These are phyloP conservation scores for Brachyptera putata DNA, from an alignment of 2,888 invertebrate species.

Conservation along the genomic window DNA sequence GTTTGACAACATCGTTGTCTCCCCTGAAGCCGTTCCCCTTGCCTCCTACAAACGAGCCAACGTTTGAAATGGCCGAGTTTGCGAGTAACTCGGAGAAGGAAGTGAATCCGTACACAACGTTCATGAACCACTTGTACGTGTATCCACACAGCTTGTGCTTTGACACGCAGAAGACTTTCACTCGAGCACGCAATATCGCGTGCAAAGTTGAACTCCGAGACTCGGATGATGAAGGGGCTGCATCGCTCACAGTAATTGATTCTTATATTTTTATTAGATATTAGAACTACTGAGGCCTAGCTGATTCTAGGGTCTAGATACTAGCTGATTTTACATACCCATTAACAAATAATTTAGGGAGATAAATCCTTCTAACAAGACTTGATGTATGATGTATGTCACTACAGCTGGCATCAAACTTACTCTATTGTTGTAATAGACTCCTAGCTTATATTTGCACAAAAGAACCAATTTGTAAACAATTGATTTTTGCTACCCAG, in stretches of 20 bases:
- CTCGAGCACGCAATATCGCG: conserved; percentile 90
- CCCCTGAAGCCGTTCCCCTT: conserved; percentile 82
- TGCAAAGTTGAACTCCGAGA: conserved; percentile 86
- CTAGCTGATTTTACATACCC: too few species aligned
- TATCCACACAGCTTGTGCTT: conserved; percentile 83
- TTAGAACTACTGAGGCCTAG: background rate
- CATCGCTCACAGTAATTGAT: conserved; percentile 65
- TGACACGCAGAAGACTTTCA: conserved; percentile 87
- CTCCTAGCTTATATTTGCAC: too few species aligned
- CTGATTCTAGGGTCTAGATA: too few species aligned
- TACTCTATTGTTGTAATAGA: too few species aligned
- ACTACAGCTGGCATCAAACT: too few species aligned
- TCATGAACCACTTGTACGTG: conserved; percentile 86
- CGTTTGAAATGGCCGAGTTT: conserved; percentile 82
- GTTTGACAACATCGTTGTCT: conserved; percentile 74
- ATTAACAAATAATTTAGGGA: too few species aligned
- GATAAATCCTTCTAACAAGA: too few species aligned
- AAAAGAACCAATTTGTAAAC: too few species aligned
- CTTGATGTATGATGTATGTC: too few species aligned
- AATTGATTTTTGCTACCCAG: too few species aligned
- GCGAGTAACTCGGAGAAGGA: conserved; percentile 61
- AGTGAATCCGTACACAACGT: conserved; percentile 76
- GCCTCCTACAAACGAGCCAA: conserved; percentile 70
- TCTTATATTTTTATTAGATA: background rate
- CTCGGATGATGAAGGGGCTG: conserved; percentile 66